These are phyloP conservation scores for Pelochelys cantorii DNA, from an alignment of 2,797 vertebrate species.

Conservation along the genomic window DNA sequence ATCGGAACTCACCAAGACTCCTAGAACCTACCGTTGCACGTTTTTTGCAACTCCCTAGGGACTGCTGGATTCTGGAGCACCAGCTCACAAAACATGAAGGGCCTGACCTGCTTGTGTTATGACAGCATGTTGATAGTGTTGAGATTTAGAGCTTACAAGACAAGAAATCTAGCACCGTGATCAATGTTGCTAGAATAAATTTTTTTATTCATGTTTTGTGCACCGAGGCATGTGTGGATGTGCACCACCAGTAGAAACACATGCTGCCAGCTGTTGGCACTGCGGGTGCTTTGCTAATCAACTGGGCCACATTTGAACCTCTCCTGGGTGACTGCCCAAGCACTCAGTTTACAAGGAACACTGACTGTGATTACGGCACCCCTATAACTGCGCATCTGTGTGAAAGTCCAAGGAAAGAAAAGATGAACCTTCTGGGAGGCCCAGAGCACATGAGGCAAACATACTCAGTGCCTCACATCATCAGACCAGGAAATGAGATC, in stretches of 20 bases:
- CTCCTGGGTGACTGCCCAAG: too few species aligned
- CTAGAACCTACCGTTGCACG: background rate
- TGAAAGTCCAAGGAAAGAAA: background rate
- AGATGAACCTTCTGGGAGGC: rapidly evolving
- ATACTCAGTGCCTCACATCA: background rate
- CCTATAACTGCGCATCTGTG: background rate
- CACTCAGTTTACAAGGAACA: too few species aligned
- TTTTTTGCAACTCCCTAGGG: too few species aligned
- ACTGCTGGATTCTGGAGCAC: too few species aligned
- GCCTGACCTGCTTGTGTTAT: background rate
- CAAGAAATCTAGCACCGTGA: background rate
- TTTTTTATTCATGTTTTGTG: too few species aligned
- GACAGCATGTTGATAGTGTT: background rate
- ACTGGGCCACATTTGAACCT: too few species aligned
- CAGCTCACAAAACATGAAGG: background rate
- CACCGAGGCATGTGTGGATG: too few species aligned
- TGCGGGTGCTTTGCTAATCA: too few species aligned
- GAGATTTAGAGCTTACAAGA: background rate
- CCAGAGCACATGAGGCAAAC: rapidly evolving
- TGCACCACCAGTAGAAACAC: too few species aligned
- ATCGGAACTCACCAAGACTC: background rate
- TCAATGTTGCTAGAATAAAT: too few species aligned
- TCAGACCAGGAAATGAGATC: background rate
- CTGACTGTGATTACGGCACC: background rate
- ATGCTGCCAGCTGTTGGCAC: too few species aligned